Evolutionary conservation across 64 coral and sea anemone genomes (phyloP).

Genomic region (Montipora cactus): DNA sequence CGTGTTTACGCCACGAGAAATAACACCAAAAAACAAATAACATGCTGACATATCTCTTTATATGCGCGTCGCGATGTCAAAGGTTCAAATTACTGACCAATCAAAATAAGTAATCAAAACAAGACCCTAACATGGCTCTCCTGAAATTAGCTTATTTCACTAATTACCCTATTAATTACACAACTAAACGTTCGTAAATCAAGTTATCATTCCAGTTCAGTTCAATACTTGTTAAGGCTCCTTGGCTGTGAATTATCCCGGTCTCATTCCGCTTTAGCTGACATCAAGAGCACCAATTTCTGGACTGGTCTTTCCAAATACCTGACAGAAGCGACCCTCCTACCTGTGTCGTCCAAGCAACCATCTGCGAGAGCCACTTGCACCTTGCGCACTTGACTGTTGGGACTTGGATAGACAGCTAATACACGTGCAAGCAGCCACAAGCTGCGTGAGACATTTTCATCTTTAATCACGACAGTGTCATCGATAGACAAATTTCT

Average conservation of each 20-base stretch:
- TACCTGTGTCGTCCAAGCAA: background rate
- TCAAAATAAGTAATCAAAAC: background rate
- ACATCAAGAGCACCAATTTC: no score
- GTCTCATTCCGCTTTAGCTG: no score
- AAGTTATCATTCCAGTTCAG: background rate
- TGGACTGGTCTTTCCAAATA: background rate
- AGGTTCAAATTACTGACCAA: background rate
- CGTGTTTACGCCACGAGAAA: background rate
- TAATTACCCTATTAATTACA: background rate
- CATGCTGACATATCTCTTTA: background rate
- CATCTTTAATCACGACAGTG: no score
- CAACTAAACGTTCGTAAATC: background rate
- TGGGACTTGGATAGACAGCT: background rate
- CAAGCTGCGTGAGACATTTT: no score
- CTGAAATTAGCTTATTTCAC: slow-evolving; percentile 1
- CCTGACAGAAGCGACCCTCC: background rate
- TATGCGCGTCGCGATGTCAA: background rate
- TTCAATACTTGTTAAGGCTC: background rate
- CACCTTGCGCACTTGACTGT: background rate
- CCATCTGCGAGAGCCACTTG: background rate
- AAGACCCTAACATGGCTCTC: slow-evolving; percentile 4
- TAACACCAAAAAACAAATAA: background rate
- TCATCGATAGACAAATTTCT: no score
- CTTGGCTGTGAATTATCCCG: no score
- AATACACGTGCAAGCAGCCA: no score